These are phyloP conservation scores for Vicugna pacos DNA, from an alignment of 2,113 vertebrate species.

Conservation along the genomic window DNA sequence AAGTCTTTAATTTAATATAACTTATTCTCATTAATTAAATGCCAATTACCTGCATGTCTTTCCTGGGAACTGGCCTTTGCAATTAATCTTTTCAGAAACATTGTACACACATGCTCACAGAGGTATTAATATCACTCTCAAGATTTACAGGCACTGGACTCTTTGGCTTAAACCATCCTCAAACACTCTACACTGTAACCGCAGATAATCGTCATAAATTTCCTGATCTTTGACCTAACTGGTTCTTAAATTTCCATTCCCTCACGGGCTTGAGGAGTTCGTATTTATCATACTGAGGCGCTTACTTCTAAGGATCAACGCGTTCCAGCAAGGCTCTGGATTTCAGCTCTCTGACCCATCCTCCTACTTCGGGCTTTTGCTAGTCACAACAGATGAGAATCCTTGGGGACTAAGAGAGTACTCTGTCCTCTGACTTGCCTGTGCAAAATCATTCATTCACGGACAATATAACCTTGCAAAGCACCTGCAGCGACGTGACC, in stretches of 20 bases:
- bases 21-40: conserved; percentile 84
- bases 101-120: conserved; percentile 72
- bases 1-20: conserved; percentile 82
- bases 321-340: conserved; percentile 51
- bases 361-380: conserved; percentile 34
- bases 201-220: conserved; percentile 81
- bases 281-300: conserved; percentile 68
- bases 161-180: conserved; percentile 79
- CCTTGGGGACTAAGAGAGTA: conserved; percentile 3
- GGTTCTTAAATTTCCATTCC: conserved; percentile 82
- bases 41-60: conserved; percentile 83
- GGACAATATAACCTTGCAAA: conserved; percentile 46
- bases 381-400: conserved; percentile 49
- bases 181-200: conserved; percentile 76
- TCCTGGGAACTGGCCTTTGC: conserved; percentile 77
- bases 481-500: not conserved
- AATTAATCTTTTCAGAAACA: conserved; percentile 78
- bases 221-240: conserved; percentile 76
- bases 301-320: conserved; percentile 66
- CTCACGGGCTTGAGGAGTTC: conserved; percentile 54
- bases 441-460: conserved; percentile 45
- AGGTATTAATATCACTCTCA: conserved; percentile 80
- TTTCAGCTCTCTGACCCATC: conserved; percentile 57
- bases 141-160: conserved; percentile 80
- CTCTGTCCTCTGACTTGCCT: conserved; percentile 18